Evolutionary conservation across 2,113 vertebrate species (phyloP).

Genomic region (Nibea coibor): DNA sequence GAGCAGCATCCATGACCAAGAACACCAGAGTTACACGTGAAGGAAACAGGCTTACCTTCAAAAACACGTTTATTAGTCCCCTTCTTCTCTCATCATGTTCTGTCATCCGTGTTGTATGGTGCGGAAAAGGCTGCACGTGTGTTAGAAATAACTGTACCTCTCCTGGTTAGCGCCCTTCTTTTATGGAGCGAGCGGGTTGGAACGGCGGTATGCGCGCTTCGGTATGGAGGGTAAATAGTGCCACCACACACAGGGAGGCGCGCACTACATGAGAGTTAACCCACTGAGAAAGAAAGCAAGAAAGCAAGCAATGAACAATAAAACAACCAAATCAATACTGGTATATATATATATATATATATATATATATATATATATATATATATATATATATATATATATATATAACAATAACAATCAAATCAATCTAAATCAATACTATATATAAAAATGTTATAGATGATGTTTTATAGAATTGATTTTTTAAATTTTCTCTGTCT

Average conservation of each 20-base stretch:
- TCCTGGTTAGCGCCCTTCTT: slow-evolving; percentile 7
- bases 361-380: no score
- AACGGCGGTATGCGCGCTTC: not conserved
- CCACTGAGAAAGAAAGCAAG: not conserved
- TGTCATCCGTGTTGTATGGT: not conserved
- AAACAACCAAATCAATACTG: no score
- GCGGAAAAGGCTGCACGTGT: not conserved
- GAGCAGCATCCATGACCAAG: slow-evolving; percentile 7
- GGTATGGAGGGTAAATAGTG: slow-evolving; percentile 11
- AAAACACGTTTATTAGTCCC: not conserved
- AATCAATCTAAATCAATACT: no score
- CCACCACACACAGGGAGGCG: no score
- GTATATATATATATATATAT: no score
- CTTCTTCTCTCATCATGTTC: not conserved
- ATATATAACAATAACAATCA: no score
- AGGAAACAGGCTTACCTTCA: slow-evolving; percentile 29
- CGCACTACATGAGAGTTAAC: no score
- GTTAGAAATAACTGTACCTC: not conserved
- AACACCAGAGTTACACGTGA: not conserved
- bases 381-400: no score
- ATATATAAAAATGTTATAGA: no score
- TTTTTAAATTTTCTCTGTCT: no score
- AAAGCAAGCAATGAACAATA: no score
- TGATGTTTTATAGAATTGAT: no score
- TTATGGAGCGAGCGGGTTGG: not conserved